Evolutionary conservation across 2,113 vertebrate genomes (phyloP).

Genomic region (Semicossyphus pulcher): DNA sequence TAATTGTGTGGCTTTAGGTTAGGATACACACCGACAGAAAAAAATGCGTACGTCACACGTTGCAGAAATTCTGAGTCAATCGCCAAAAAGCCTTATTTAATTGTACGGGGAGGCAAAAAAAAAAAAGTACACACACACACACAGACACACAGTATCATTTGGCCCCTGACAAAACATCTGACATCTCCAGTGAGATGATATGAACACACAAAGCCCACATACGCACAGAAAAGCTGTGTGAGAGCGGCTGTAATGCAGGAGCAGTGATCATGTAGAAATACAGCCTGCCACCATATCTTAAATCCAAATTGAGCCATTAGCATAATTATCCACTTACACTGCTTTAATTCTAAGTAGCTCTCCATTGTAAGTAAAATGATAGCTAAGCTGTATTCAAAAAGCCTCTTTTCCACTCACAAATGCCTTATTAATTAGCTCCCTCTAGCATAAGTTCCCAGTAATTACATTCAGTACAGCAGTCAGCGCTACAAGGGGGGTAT

Average conservation of each 20-base stretch:
- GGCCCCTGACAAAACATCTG: slow-evolving; percentile 61
- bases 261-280: slow-evolving; percentile 63
- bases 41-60: slow-evolving; percentile 39
- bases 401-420: slow-evolving; percentile 74
- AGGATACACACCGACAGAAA: slow-evolving; percentile 14
- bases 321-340: slow-evolving; percentile 81
- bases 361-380: slow-evolving; percentile 79
- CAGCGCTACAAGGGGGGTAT: slow-evolving; percentile 38
- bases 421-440: slow-evolving; percentile 84
- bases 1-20: slow-evolving; percentile 38
- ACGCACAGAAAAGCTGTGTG: slow-evolving; percentile 33
- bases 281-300: slow-evolving; percentile 75
- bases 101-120: slow-evolving; percentile 41
- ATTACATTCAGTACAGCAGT: slow-evolving; percentile 71
- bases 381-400: slow-evolving; percentile 77
- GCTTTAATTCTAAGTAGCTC: slow-evolving; percentile 79
- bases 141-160: slow-evolving; percentile 22
- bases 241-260: slow-evolving; percentile 37
- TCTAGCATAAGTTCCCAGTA: slow-evolving; percentile 77
- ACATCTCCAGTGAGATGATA: slow-evolving; percentile 57
- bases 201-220: slow-evolving; percentile 61
- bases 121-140: slow-evolving; percentile 25
- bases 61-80: slow-evolving; percentile 17
- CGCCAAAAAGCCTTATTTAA: slow-evolving; percentile 26
- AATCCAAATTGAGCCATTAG: slow-evolving; percentile 79